Base-by-base conservation (phyloP, 1,140 invertebrate genomes). In the Holcopasites calliopsidis region DNA sequence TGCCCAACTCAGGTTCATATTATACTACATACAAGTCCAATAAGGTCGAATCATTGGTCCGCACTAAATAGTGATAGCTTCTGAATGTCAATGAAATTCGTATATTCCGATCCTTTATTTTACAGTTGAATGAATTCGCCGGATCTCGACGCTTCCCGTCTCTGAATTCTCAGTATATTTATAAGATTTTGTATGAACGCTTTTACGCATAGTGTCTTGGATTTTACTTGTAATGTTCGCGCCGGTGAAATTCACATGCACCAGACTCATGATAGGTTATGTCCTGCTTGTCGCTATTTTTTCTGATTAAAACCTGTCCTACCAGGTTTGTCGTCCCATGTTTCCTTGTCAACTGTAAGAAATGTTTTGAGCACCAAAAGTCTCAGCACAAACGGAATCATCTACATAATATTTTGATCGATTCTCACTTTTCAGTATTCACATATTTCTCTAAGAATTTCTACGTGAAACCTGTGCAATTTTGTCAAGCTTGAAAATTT, bases 281-380 rank as follows among this genome's bases (percentile, higher is more conserved):
- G n/a, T n/a, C n/a, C n/a, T n/a, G n/a, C n/a, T n/a, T n/a, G n/a
- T n/a, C n/a, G n/a, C n/a, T n/a, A n/a, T 55, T 55, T 31, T 55
- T 55, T 31, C 52, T 55, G 28, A 55, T 55, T 55, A 31, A 55
- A 55, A 55, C 28, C 52, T 55, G 52, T 55, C 52, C n/a, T 55
- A n/a, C 52, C 26, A n/a, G 52, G 26, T 28, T n/a, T 28, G 28
- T 55, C 28, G 52, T 18, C 8, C 26, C 52, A 18, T 7, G 52
- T 31, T 55, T 31, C 26, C 7, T 55, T n/a, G 16, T 18, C 16
- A 55, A n/a, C 7, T 31, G n/a, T n/a, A 31, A 55, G 16, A 16
- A 10, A 11, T 55, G 16, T 31, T 55, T 18, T 11, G 28, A 31
- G 16, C 8, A 18, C 3, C 16, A 26, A 28, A 54, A 10, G 52